Evolutionary conservation across 2,113 vertebrate species (phyloP), one percentile per base, ranked within the genome.

Genomic region (Pachyramphus minor): DNA sequence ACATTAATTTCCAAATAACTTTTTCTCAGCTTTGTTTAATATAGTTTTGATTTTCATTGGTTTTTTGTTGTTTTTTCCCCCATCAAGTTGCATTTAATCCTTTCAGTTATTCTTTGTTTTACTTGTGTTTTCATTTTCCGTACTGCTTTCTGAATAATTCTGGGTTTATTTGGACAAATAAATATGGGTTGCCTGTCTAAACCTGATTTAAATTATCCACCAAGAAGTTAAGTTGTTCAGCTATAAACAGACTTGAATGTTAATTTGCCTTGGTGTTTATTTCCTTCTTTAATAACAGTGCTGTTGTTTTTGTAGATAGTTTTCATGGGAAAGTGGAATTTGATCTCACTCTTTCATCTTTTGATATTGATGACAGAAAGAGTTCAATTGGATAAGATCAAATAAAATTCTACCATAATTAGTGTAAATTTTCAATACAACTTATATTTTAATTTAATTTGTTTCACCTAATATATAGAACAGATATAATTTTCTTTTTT

Each of bases 101-200:
- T 93, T 93, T 82, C 6, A 2, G 11, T 37, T 93, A 60, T 68
- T 58, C 8, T 59, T 93, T 85, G 6, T 72, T 94, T 92, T 44
- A 55, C n/a, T 37, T 11, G 2, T 27, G 12, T 84, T 97, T 95
- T 89, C 27, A 55, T 90, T 95, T 95, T 33, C 39, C 71, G 11
- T 42, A 35, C 42, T 91, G 18, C 15, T 91, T 84, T 90, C 53
- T 91, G 37, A 96, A 62, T 91, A 92, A 50, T 88, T 94, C 28
- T 75, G 6, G 8, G 23, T 90, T 84, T 42, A 85, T 25, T 55
- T 71, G 66, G 91, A 67, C 23, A 94, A 91, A 85, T 78, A 92
- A 87, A 94, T 49, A 67, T 6, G 7, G 27, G 50, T 24, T 86
- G 55, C 39, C 71, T 95, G 31, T 62, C 33, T 86, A 60, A 95